Evolutionary conservation across 2,888 invertebrate species (phyloP).

Genomic region (Junonia oenone): DNA sequence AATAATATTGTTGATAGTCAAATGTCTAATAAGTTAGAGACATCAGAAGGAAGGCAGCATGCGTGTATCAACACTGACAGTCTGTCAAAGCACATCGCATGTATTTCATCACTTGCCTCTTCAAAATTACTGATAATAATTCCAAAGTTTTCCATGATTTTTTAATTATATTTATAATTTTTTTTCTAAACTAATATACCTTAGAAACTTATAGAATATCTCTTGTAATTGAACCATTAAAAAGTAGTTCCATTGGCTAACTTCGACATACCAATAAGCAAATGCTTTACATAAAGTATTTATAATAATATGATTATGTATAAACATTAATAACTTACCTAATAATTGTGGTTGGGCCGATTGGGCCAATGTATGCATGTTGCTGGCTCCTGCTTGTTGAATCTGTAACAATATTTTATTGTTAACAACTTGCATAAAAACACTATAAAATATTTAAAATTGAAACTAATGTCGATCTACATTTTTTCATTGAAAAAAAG

Average conservation of each 20-base stretch:
- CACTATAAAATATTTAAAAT: too few relatives aligned
- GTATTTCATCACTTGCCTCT: constrained; percentile 43
- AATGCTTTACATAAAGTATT: not conserved
- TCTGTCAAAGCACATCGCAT: constrained; percentile 58
- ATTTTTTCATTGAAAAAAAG: too few relatives aligned
- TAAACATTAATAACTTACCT: constrained; percentile 42
- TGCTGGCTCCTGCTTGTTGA: constrained; percentile 64
- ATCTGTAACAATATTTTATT: constrained; percentile 56
- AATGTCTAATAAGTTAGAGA: too few relatives aligned
- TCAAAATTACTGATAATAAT: not conserved
- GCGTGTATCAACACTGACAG: constrained; percentile 53
- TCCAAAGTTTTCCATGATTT: too few relatives aligned
- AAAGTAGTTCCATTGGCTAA: too few relatives aligned
- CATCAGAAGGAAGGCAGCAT: constrained; percentile 68
- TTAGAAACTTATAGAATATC: too few relatives aligned
- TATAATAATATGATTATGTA: not conserved
- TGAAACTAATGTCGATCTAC: too few relatives aligned
- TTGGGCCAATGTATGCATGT: constrained; percentile 66
- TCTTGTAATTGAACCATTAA: too few relatives aligned
- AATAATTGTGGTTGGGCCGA: constrained; percentile 64
- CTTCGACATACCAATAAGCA: too few relatives aligned
- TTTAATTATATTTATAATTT: too few relatives aligned
- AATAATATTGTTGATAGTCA: too few relatives aligned
- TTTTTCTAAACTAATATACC: too few relatives aligned
- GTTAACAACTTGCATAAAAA: not conserved